A percentile compares a stretch with the other conserved stretches of the same genome.
phyloP scores from a whole-genome alignment of 1,140 invertebrate species.

The Heliconius hewitsoni region DNA sequence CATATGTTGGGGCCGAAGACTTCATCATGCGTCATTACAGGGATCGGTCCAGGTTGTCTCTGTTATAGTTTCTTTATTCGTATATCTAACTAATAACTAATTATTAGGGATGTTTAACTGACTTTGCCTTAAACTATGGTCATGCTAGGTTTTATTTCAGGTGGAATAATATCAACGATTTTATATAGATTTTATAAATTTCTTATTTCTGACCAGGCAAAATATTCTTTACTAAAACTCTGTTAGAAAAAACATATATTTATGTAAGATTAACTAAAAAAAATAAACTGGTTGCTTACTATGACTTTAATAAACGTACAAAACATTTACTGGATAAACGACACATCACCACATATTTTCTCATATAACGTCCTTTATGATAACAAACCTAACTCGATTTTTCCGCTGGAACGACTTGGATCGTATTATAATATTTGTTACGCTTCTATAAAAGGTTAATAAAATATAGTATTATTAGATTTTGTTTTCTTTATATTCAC shows the following conservation, averaged over 20 bases:
- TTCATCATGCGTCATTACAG: too few species aligned
- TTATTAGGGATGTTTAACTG: too few species aligned
- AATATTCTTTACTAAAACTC: too few species aligned
- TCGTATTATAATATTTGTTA: constrained; percentile 13
- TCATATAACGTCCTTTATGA: constrained; percentile 7
- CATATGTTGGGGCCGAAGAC: too few species aligned
- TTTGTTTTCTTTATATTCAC: neutral
- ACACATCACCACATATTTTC: constrained; percentile 5
- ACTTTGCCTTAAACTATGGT: too few species aligned
- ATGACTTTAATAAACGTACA: neutral
- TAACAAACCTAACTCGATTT: constrained; percentile 9
- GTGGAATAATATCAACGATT: too few species aligned
- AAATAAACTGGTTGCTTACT: neutral
- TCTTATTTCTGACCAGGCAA: too few species aligned
- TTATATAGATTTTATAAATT: too few species aligned
- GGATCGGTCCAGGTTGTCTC: too few species aligned
- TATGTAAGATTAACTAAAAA: neutral
- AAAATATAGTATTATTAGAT: constrained; percentile 1
- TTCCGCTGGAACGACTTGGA: constrained; percentile 5
- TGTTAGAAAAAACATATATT: neutral
- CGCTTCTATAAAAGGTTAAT: constrained; percentile 6
- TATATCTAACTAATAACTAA: too few species aligned
- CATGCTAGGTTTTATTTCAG: too few species aligned
- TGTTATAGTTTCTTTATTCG: too few species aligned
- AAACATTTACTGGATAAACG: constrained; percentile 5